Evolutionary conservation across 2,888 invertebrate genomes (phyloP).

Genomic region (Spisula subtruncata): DNA sequence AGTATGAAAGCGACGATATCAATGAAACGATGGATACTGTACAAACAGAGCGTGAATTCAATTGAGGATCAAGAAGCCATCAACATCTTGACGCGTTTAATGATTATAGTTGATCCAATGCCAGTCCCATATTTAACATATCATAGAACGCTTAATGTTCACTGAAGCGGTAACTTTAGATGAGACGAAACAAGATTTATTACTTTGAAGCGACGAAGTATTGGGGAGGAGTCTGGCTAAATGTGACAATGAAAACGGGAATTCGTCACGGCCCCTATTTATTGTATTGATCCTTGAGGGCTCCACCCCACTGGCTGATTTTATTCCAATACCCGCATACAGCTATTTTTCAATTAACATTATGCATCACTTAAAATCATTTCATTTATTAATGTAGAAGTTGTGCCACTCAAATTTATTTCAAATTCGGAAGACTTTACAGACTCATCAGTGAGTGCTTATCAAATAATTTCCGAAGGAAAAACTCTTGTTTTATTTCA

Average conservation of each 20-base stretch:
- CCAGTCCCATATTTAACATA: constrained; percentile 75
- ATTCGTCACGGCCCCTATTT: constrained; percentile 59
- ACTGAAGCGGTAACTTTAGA: constrained; percentile 59
- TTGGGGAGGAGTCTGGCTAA: constrained; percentile 55
- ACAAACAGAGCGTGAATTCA: constrained; percentile 45
- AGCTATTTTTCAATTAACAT: constrained; percentile 59
- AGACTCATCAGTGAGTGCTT: constrained; percentile 15
- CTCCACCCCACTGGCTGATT: constrained; percentile 51
- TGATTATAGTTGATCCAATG: constrained; percentile 52
- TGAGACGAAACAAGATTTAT: constrained; percentile 66
- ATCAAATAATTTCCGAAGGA: neutral
- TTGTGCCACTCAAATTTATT: constrained; percentile 41
- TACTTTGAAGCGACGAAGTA: constrained; percentile 67
- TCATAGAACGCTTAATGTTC: constrained; percentile 64
- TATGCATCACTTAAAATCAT: constrained; percentile 44
- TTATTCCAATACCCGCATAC: constrained; percentile 61
- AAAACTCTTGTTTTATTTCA: neutral
- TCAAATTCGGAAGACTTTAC: constrained; percentile 40
- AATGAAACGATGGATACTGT: constrained; percentile 16
- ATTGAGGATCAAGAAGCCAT: constrained; percentile 53
- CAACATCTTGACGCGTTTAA: constrained; percentile 51
- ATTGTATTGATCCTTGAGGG: constrained; percentile 54
- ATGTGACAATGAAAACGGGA: constrained; percentile 63
- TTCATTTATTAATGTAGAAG: constrained; percentile 55
- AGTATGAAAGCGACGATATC: neutral